These are phyloP conservation scores for Spizaetus ornatus DNA, from an alignment of 2,113 vertebrate species.

Conservation along the genomic window DNA sequence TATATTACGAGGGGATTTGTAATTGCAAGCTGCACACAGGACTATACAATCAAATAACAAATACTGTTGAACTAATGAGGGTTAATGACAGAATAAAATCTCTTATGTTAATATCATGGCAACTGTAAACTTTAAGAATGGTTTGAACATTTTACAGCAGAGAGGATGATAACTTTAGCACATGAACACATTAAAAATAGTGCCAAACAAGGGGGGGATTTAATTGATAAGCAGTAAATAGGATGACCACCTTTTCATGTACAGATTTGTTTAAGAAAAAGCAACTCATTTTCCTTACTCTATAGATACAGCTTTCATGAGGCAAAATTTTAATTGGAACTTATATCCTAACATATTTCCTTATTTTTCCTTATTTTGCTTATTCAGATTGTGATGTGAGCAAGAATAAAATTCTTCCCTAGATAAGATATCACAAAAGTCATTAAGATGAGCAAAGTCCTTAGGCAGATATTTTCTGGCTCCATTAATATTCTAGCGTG, in stretches of 20 bases:
- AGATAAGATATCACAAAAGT: conserved; percentile 7
- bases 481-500: background rate
- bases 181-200: background rate
- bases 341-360: background rate
- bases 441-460: background rate
- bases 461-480: background rate
- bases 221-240: background rate
- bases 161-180: background rate
- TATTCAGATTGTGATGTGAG: background rate
- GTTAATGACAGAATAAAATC: background rate
- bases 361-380: background rate
- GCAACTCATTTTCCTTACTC: background rate
- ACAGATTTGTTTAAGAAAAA: background rate
- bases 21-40: background rate
- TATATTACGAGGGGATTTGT: background rate
- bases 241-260: background rate
- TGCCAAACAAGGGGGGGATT: background rate
- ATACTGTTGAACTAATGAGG: background rate
- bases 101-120: background rate
- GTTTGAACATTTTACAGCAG: background rate
- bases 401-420: background rate
- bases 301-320: background rate
- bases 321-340: background rate
- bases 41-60: background rate
- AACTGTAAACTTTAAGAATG: background rate